Percentiles rank a stretch among this genome's conserved stretches.
Conservation (phyloP, 2,113 vertebrate species). For the Sapayoa aenigma region DNA sequence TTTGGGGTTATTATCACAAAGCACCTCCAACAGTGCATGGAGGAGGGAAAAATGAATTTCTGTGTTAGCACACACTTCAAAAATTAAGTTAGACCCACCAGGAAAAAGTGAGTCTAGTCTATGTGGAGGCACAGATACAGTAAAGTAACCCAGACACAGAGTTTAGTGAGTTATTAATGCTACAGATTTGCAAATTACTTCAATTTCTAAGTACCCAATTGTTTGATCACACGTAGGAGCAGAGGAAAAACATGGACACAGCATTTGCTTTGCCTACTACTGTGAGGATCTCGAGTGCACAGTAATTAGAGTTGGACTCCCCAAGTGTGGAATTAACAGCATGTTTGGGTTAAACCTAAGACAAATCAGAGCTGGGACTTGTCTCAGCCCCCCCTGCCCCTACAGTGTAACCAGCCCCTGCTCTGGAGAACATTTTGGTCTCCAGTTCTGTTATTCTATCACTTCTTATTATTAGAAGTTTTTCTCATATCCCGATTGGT, state of each 20-base stretch:
- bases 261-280: neutral
- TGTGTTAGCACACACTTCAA: neutral
- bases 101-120: neutral
- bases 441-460: constrained; percentile 1
- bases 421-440: neutral
- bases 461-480: constrained; percentile 35
- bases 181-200: neutral
- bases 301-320: neutral
- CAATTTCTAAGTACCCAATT: neutral
- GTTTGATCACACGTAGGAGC: neutral
- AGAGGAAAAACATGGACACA: neutral
- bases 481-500: constrained; percentile 37
- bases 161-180: neutral
- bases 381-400: neutral
- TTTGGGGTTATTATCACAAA: neutral
- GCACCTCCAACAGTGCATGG: neutral
- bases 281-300: neutral
- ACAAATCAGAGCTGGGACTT: neutral
- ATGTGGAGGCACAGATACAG: neutral
- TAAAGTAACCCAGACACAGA: neutral
- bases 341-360: neutral
- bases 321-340: neutral
- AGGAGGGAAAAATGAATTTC: neutral
- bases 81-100: neutral
- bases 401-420: neutral